Conservation (phyloP, 1,140 invertebrate genomes). For the Aphaenogaster floridana region DNA sequence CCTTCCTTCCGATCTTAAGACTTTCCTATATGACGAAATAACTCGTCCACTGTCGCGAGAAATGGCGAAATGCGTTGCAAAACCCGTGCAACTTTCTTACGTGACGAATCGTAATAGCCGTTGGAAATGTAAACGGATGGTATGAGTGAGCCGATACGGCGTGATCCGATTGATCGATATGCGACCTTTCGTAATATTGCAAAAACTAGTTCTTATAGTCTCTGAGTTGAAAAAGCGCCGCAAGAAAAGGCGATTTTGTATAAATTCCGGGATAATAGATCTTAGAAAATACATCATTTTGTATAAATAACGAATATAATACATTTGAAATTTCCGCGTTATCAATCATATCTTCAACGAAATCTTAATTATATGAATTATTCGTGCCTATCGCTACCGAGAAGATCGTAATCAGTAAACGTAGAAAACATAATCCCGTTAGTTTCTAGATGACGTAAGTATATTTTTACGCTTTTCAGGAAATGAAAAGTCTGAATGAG, state of each 20-base stretch:
- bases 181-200: slow-evolving; percentile 33
- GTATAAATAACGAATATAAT: background rate
- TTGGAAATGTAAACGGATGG: slow-evolving; percentile 69
- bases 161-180: slow-evolving; percentile 36
- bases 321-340: background rate
- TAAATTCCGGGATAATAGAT: background rate
- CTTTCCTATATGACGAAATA: slow-evolving; percentile 49
- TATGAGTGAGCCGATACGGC: slow-evolving; percentile 45
- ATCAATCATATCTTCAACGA: slow-evolving; percentile 11
- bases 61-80: slow-evolving; percentile 69
- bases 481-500: slow-evolving; percentile 1
- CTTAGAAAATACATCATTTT: background rate
- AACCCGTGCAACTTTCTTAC: slow-evolving; percentile 67
- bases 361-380: slow-evolving; percentile 28
- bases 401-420: slow-evolving; percentile 27
- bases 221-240: background rate
- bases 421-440: slow-evolving; percentile 1
- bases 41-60: slow-evolving; percentile 39
- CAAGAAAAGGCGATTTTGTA: background rate
- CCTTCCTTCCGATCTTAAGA: slow-evolving; percentile 43
- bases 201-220: slow-evolving; percentile 8
- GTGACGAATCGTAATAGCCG: slow-evolving; percentile 55
- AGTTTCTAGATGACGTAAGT: slow-evolving; percentile 35
- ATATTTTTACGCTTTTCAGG: background rate
- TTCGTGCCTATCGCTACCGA: background rate